Evolutionary conservation across 2,888 invertebrate genomes (phyloP).

Genomic region (Pycnomerus fuliginosus): DNA sequence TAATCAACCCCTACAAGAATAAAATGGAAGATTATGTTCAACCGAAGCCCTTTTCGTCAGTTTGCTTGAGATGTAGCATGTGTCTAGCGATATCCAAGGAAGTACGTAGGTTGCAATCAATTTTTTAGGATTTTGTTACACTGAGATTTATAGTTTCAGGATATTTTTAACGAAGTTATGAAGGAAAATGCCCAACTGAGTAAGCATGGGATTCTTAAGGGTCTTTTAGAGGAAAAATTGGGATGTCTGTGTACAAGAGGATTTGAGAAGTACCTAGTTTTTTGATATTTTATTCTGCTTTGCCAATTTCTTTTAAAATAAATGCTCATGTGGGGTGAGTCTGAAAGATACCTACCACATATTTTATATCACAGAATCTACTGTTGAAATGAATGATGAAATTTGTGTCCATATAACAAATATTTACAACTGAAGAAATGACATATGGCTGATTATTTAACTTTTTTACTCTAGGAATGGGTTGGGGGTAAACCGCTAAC

Average conservation of each 20-base stretch:
- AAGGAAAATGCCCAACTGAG: too few species aligned
- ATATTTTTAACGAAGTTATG: constrained; percentile 25
- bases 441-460: too few species aligned
- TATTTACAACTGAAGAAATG: too few species aligned
- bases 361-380: too few species aligned
- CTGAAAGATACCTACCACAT: constrained; percentile 3
- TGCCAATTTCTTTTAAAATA: too few species aligned
- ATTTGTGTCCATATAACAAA: too few species aligned
- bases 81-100: constrained; percentile 38
- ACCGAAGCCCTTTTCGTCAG: constrained; percentile 36
- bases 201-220: too few species aligned
- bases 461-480: too few species aligned
- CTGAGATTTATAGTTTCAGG: constrained; percentile 30
- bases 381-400: too few species aligned
- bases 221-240: constrained; percentile 26
- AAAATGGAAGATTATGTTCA: constrained; percentile 32
- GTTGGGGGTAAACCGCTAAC: too few species aligned
- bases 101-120: constrained; percentile 20
- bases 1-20: constrained; percentile 38
- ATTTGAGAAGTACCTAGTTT: constrained; percentile 38
- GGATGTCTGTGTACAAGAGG: constrained; percentile 30
- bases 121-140: constrained; percentile 1
- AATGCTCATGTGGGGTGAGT: too few species aligned
- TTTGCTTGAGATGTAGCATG: constrained; percentile 37
- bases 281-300: too few species aligned